phyloP scores from a whole-genome alignment of 2,113 vertebrate genomes.

The Saccopteryx bilineata region DNA sequence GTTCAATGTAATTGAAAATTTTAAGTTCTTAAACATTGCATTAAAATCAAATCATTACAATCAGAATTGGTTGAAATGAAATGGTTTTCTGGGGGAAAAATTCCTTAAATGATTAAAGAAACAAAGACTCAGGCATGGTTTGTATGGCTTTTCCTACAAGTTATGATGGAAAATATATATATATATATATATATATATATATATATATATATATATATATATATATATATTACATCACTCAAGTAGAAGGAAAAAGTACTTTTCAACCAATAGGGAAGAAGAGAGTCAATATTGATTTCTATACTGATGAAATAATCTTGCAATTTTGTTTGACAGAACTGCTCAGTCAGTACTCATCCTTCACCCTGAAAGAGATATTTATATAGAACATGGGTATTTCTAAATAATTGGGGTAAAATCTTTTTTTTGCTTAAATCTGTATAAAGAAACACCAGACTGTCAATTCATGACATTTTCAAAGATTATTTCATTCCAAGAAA shows the following conservation, averaged over 20 bases:
- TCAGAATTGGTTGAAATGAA: neutral
- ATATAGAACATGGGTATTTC: neutral
- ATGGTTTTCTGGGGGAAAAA: neutral
- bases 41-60: neutral
- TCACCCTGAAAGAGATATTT: neutral
- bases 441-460: neutral
- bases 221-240: neutral
- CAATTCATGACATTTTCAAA: constrained; percentile 29
- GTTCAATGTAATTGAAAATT: neutral
- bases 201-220: neutral
- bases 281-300: neutral
- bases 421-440: neutral
- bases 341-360: neutral
- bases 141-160: neutral
- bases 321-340: neutral
- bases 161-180: neutral
- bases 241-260: neutral
- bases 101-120: neutral
- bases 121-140: neutral
- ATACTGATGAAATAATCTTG: neutral
- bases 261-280: neutral
- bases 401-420: neutral
- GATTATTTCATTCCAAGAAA: neutral
- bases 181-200: neutral
- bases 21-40: neutral